Evolutionary conservation across 2,113 vertebrate species (phyloP), one percentile per base, ranked within the genome.

Genomic region (Nasalis larvatus): DNA sequence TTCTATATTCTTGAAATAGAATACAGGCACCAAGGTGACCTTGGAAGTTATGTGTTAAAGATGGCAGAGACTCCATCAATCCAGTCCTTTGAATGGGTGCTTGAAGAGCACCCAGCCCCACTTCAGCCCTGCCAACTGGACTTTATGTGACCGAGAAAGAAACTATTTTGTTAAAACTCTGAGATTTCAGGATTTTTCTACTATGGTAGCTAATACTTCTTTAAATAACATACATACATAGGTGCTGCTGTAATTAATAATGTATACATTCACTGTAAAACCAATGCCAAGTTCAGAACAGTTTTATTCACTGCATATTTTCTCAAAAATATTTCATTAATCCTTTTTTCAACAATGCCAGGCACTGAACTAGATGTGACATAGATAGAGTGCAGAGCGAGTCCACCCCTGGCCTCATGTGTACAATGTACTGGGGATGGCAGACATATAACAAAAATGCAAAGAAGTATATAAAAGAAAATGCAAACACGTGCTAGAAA

Each of bases 251-350:
- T 37, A 16, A 45, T 52, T 66, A 85, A 32, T 8, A 20, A 40
- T 12, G 14, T 77, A 25, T 40, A 37, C 7, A 18, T 68, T 74
- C 58, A 88, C 47, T 82, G 94, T 25, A 83, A 63, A 91, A 82
- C 49, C 32, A 81, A 77, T 52, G 81, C 30, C 56, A 94, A 80
- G 0, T 66, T 81, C 78, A 94, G 42, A 56, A 23, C 4, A 54
- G 13, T 66, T 96, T 93, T 74, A 89, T 58, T 85, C 47, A 37
- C 20, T 42, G 16, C 2, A 17, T 52, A 69, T 71, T 85, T 94
- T 78, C 81, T 92, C 37, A 77, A 94, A 81, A 96, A 86, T 37
- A 71, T 52, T 82, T 85, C 54, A 91, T 47, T 84, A 63, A 32
- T 60, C 52, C 86, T 58, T 86, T 92, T 84, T 40, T n/a, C 40